A percentile compares a stretch with the other conserved stretches of the same genome.
phyloP scores from a whole-genome alignment of 2,113 vertebrate species.

The Anser cygnoides region DNA sequence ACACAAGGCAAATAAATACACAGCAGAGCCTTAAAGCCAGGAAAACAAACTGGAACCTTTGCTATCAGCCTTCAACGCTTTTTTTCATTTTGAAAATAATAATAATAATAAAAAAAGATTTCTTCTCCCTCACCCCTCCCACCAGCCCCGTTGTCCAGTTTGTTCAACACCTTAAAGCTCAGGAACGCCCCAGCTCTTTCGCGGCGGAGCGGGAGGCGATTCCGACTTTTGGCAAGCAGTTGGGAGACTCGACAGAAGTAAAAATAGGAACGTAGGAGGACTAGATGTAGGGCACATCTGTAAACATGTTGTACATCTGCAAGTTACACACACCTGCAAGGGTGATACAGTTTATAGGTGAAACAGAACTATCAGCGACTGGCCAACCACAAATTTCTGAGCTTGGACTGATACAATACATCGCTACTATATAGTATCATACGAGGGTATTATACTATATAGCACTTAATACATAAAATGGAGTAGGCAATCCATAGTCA shows the following conservation, averaged over 20 bases:
- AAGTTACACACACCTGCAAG: constrained; percentile 73
- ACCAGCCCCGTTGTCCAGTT: constrained; percentile 75
- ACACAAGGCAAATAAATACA: constrained; percentile 81
- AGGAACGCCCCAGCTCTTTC: constrained; percentile 64
- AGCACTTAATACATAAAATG: constrained; percentile 72
- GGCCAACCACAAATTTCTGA: constrained; percentile 78
- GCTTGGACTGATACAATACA: constrained; percentile 78
- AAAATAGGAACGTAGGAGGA: constrained; percentile 65
- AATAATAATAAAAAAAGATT: background rate
- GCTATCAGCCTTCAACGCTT: constrained; percentile 62
- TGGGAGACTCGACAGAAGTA: constrained; percentile 75
- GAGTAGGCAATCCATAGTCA: constrained; percentile 77
- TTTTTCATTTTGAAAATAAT: constrained; percentile 14
- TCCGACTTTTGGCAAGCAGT: constrained; percentile 80
- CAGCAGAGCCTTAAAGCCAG: constrained; percentile 80
- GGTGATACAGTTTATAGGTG: constrained; percentile 78
- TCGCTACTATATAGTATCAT: constrained; percentile 47
- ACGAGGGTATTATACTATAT: constrained; percentile 54
- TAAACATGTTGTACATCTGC: constrained; percentile 80
- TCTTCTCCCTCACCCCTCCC: constrained; percentile 58
- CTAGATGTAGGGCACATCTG: constrained; percentile 75
- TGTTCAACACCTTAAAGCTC: constrained; percentile 83
- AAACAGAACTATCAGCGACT: constrained; percentile 75
- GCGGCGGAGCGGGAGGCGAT: constrained; percentile 50
- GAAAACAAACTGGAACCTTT: constrained; percentile 80